Base-by-base conservation (phyloP, 1,140 invertebrate genomes). In the Zeugodacus cucurbitae region DNA sequence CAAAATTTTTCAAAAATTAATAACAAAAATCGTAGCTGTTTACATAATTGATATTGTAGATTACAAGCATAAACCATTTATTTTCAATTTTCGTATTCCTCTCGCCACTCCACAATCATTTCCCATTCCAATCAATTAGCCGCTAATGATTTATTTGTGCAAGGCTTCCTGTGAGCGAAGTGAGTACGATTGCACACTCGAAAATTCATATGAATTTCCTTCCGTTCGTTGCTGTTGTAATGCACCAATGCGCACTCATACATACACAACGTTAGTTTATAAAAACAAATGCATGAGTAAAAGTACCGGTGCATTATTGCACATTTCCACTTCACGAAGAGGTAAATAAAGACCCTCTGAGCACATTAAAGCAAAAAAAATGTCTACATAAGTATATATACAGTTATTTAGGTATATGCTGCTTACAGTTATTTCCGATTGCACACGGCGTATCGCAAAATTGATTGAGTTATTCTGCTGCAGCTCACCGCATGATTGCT, bases 121-220 rank as follows among this genome's bases (percentile, higher is more conserved):
- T 34, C 34, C 74, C 22, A 78, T 82, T 82, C 41, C 74, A 48
- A 82, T 82, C 74, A 82, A 82, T 82, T 82, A 82, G 26, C 22
- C 74, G 41, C 74, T 82, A 82, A 82, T 82, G 37, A 82, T 82
- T 82, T 82, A 82, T 82, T 54, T 82, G 74, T n/a, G 34, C 37
- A 48, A 82, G 41, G 41, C 41, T 48, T 82, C 41, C 74, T 48
- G 74, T 26, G 26, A 20, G 48, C 20, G 37, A 82, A 44, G n/a
- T 26, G 74, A n/a, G 22, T 29, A 82, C 10, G 41, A 82, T 48
- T 48, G 41, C 74, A 82, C 41, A 26, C 44, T 82, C 37, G 14
- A 82, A 82, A 26, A 48, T 82, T 82, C 74, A 82, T 82, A 82
- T 48, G 22, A 20, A 70, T 34, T 70, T 70, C 64, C 64, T 70